Conservation (phyloP, 1,140 invertebrate species). For the Drosophila funebris region DNA sequence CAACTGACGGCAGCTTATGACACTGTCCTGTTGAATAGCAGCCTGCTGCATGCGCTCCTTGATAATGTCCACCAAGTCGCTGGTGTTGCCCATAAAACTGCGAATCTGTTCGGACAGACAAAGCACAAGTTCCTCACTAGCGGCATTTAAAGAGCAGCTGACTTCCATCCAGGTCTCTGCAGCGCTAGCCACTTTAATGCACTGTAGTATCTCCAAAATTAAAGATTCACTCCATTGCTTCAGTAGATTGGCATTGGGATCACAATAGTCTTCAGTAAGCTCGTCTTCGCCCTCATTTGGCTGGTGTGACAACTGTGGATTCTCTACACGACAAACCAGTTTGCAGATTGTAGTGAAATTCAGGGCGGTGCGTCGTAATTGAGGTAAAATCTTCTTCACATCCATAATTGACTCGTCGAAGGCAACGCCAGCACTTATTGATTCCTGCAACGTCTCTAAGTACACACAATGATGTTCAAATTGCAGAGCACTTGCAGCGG, state of each 20-base stretch:
- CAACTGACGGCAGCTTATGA: constrained; percentile 54
- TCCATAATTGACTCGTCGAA: constrained; percentile 40
- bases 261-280: constrained; percentile 77
- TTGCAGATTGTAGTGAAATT: constrained; percentile 66
- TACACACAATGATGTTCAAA: constrained; percentile 62
- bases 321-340: constrained; percentile 52
- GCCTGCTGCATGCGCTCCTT: constrained; percentile 55
- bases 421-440: constrained; percentile 36
- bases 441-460: constrained; percentile 39
- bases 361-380: constrained; percentile 48
- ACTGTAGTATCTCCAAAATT: constrained; percentile 51
- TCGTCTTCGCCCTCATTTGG: constrained; percentile 69
- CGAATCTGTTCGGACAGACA: constrained; percentile 58
- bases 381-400: constrained; percentile 4
- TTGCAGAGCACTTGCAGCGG: constrained; percentile 24
- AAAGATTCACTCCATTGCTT: constrained; percentile 68
- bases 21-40: constrained; percentile 37
- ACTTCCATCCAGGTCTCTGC: constrained; percentile 59
- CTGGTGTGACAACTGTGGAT: constrained; percentile 12
- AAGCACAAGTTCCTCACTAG: constrained; percentile 41
- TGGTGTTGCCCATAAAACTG: constrained; percentile 57
- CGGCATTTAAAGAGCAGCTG: neutral
- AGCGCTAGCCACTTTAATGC: constrained; percentile 51
- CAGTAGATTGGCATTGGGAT: constrained; percentile 76
- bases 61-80: constrained; percentile 52